These are phyloP conservation scores for Tetramorium alpestre DNA, from an alignment of 1,140 invertebrate genomes.

Conservation along the genomic window DNA sequence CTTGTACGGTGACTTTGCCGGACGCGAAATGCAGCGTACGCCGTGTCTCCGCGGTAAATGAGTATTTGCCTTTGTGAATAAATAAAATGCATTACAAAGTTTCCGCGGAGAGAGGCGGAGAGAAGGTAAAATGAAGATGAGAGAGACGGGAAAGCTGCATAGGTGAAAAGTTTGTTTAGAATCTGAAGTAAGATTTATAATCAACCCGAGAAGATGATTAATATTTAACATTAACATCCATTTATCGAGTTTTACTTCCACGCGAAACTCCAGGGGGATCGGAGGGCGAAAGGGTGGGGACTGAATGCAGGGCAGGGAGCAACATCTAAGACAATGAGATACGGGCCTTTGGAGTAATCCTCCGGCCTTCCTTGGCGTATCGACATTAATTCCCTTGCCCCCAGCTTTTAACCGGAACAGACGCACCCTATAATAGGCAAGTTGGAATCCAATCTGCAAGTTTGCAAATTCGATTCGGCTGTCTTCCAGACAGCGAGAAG, in stretches of 20 bases:
- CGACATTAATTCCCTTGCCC: slow-evolving; percentile 86
- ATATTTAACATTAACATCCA: slow-evolving; percentile 10
- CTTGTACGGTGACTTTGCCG: slow-evolving; percentile 24
- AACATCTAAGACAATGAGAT: slow-evolving; percentile 80
- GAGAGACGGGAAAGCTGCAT: not conserved
- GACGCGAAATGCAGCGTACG: slow-evolving; percentile 37
- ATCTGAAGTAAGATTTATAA: slow-evolving; percentile 28
- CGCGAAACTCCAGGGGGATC: too few species aligned
- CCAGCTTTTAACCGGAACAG: slow-evolving; percentile 86
- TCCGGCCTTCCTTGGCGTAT: slow-evolving; percentile 83
- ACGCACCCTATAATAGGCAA: slow-evolving; percentile 87
- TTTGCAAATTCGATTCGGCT: slow-evolving; percentile 86
- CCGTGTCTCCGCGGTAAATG: slow-evolving; percentile 77
- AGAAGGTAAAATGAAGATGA: slow-evolving; percentile 16
- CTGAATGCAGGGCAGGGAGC: slow-evolving; percentile 65
- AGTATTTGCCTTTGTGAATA: slow-evolving; percentile 86
- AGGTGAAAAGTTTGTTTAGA: slow-evolving; percentile 36
- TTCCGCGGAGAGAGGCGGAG: slow-evolving; percentile 37
- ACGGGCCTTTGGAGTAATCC: slow-evolving; percentile 83
- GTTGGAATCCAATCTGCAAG: slow-evolving; percentile 87
- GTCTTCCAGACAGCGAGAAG: slow-evolving; percentile 68
- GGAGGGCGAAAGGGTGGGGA: not conserved
- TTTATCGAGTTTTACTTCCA: not conserved
- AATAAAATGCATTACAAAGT: slow-evolving; percentile 85
- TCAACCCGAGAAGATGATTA: not conserved